Base-by-base conservation (phyloP, 2,113 vertebrate genomes). In the Lipophrys pholis region DNA sequence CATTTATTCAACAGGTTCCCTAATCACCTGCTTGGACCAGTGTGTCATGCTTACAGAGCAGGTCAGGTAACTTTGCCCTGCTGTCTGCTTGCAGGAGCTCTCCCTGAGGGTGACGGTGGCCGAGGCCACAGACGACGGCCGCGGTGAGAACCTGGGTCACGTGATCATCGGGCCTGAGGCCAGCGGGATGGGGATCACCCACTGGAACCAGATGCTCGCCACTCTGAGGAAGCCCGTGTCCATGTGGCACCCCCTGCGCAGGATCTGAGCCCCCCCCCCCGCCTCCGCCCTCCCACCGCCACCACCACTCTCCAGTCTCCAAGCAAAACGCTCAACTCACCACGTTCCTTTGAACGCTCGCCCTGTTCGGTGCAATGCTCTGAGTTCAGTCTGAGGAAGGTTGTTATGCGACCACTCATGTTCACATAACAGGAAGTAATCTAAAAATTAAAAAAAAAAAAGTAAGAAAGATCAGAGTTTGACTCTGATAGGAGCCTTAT, bases 151-250 rank as follows among this genome's bases (percentile, higher is more conserved):
- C 82, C 90, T 96, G 5, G 98, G 98, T 73, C 98, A 99, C 0
- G 98, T 98, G 76, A 96, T 99, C 78, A 98, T 99, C 8, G 97
- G 98, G 10, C 97, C 98, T 0, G 81, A 96, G 0, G 95, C 96
- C 87, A 95, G 96, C 0, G 97, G 97, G 6, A 97, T 98, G 95
- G 98, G 97, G 41, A 96, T 95, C 93, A 98, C 96, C 5, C 98
- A 99, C 91, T 99, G 98, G 98, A 98, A 97, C 93, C 98, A 99
- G 94, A 99, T 99, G 98, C 80, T 99, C 87, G 97, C 97, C 73
- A 99, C 97, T 0, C 92, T 99, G 78, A 94, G 98, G 82, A 98
- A 95, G 78, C 98, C 98, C 0, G 96, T 99, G 78, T 98, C 98
- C 87, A 99, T 99, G 98, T 99, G 98, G 98, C 98, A 99, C 88